Conservation (phyloP, 2,888 invertebrate genomes). For the Ashinkailepas kermadecensis region DNA sequence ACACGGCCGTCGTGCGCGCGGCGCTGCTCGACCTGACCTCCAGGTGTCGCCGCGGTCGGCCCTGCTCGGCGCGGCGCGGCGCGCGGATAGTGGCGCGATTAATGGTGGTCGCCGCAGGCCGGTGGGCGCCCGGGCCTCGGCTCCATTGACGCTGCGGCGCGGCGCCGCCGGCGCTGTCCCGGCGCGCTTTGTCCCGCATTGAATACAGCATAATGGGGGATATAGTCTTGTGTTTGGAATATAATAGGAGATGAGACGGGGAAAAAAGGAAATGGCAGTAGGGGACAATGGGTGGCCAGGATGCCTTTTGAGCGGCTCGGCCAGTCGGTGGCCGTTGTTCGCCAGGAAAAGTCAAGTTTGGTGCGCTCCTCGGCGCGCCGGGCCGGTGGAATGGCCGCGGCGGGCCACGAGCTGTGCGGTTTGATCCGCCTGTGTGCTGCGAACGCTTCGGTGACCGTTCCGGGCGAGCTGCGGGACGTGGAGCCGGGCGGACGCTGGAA, state of each 20-base stretch:
- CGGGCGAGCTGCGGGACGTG: no score
- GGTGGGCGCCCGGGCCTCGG: not conserved
- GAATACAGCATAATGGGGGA: conserved; percentile 22
- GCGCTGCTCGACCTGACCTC: not conserved
- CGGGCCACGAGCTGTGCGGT: not conserved
- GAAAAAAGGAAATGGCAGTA: conserved; percentile 19
- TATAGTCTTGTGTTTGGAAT: conserved; percentile 23
- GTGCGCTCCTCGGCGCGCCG: not conserved
- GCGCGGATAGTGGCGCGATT: not conserved
- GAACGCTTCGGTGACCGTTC: no score
- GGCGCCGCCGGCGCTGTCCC: not conserved
- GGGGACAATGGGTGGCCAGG: not conserved
- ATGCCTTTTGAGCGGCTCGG: not conserved
- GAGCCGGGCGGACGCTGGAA: no score
- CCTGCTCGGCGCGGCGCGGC: not conserved
- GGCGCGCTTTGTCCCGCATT: not conserved
- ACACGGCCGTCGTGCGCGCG: no score
- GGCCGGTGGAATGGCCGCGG: not conserved
- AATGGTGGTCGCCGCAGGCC: not conserved
- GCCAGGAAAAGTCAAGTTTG: conserved; percentile 3
- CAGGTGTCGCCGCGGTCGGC: not conserved
- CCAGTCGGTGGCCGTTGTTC: not conserved
- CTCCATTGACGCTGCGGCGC: not conserved
- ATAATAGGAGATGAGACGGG: conserved; percentile 21
- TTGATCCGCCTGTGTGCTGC: not conserved